A percentile compares a stretch with the other conserved stretches of the same genome.
Evolutionary conservation across 2,888 invertebrate genomes (phyloP).

Genomic region (Leucoma salicis): DNA sequence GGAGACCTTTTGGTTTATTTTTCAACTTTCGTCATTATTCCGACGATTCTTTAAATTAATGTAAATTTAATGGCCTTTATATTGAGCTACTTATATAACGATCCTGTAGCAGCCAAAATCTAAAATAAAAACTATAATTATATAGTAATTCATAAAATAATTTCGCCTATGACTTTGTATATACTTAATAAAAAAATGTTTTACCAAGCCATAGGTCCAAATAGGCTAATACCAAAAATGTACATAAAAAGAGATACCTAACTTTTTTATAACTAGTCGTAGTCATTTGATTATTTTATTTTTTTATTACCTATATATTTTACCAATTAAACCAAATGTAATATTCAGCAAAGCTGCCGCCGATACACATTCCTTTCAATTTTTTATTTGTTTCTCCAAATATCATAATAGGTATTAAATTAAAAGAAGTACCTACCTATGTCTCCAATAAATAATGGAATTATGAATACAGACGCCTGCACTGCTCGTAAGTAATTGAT

Average conservation of each 20-base stretch:
- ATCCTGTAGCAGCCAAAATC: conserved; percentile 8
- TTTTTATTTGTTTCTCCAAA: neutral
- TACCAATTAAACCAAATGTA: conserved; percentile 25
- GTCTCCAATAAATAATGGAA: too few species aligned
- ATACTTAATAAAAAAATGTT: conserved; percentile 5
- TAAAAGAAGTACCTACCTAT: too few species aligned
- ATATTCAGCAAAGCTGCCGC: conserved; percentile 14
- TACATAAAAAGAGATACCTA: conserved; percentile 53
- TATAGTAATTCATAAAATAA: neutral
- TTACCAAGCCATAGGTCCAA: conserved; percentile 20
- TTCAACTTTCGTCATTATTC: too few species aligned
- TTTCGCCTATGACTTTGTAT: conserved; percentile 1
- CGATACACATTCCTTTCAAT: conserved; percentile 41
- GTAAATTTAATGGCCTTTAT: too few species aligned
- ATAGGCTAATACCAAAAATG: conserved; percentile 61
- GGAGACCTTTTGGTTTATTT: too few species aligned
- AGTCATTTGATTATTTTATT: conserved; percentile 30
- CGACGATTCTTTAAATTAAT: too few species aligned
- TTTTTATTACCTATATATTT: conserved; percentile 18
- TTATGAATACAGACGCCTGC: too few species aligned
- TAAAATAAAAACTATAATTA: neutral
- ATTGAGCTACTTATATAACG: too few species aligned
- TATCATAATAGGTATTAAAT: too few species aligned
- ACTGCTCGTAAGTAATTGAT: too few species aligned
- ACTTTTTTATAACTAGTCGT: conserved; percentile 56